phyloP scores from a whole-genome alignment of 2,888 invertebrate species.

The Cremastinae sp. region DNA sequence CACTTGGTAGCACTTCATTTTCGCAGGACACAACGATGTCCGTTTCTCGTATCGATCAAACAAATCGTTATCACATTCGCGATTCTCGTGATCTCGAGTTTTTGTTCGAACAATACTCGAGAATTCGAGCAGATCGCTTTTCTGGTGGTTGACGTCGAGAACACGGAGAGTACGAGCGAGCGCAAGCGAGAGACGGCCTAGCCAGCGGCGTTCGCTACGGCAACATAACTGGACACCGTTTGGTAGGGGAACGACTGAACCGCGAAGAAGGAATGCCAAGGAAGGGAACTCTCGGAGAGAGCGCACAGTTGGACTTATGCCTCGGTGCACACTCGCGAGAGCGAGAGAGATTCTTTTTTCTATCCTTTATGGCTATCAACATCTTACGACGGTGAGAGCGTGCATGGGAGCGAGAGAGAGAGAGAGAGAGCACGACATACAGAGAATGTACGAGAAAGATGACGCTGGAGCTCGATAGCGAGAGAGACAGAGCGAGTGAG shows the following conservation, averaged over 20 bases:
- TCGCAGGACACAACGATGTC: too few species aligned
- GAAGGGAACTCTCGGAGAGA: slow-evolving; percentile 62
- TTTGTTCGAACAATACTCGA: not conserved
- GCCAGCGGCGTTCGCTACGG: slow-evolving; percentile 72
- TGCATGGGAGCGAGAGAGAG: slow-evolving; percentile 7
- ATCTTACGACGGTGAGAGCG: slow-evolving; percentile 36
- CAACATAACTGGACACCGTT: slow-evolving; percentile 79
- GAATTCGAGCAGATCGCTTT: slow-evolving; percentile 17
- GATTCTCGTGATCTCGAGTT: too few species aligned
- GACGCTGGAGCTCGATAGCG: not conserved
- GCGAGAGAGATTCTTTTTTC: slow-evolving; percentile 14
- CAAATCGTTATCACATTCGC: too few species aligned
- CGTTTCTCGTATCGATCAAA: too few species aligned
- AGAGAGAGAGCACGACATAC: not conserved
- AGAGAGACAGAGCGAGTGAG: not conserved
- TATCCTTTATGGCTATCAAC: slow-evolving; percentile 32
- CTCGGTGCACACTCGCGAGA: not conserved
- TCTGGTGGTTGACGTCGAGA: slow-evolving; percentile 31
- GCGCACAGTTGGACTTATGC: slow-evolving; percentile 29
- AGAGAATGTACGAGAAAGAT: too few species aligned
- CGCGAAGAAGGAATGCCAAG: slow-evolving; percentile 65
- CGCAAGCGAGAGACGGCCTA: slow-evolving; percentile 62
- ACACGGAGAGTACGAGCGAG: slow-evolving; percentile 38
- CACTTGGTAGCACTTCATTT: too few species aligned
- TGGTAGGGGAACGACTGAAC: slow-evolving; percentile 78